phyloP scores from a whole-genome alignment of 2,797 vertebrate species.

The Cetoscarus ocellatus region DNA sequence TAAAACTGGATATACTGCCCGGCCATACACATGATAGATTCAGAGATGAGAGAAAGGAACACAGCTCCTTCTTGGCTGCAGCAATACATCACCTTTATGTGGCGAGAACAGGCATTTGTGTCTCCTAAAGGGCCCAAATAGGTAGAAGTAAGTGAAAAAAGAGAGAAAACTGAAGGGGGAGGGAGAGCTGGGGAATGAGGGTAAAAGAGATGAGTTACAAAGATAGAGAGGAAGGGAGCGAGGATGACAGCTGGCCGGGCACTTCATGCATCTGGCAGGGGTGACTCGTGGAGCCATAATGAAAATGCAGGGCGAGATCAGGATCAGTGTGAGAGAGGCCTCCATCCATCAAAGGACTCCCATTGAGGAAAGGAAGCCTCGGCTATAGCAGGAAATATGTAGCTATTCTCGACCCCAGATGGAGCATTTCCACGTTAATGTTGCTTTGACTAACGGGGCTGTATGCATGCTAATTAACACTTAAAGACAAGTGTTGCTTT shows the following conservation, averaged over 20 bases:
- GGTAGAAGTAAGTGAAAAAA: conserved; percentile 33
- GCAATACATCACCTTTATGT: conserved; percentile 76
- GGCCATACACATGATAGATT: conserved; percentile 63
- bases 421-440: conserved; percentile 40
- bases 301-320: conserved; percentile 81
- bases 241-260: conserved; percentile 77
- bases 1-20: conserved; percentile 23
- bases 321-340: conserved; percentile 73
- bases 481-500: conserved; percentile 14
- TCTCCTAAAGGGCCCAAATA: conserved; percentile 62
- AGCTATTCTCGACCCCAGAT: conserved; percentile 54
- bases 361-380: conserved; percentile 62
- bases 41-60: conserved; percentile 45
- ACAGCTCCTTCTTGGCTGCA: conserved; percentile 46
- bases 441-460: conserved; percentile 14
- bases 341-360: conserved; percentile 81
- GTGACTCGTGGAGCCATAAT: conserved; percentile 72
- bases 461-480: conserved; percentile 20
- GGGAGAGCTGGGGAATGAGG: conserved; percentile 11
- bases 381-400: conserved; percentile 64
- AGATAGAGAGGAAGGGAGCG: conserved; percentile 66
- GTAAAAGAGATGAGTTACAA: conserved; percentile 54
- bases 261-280: conserved; percentile 77
- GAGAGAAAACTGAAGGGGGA: conserved; percentile 21
- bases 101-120: conserved; percentile 49